Base-by-base conservation (phyloP, 2,888 invertebrate species). In the Cephus sareptanus region DNA sequence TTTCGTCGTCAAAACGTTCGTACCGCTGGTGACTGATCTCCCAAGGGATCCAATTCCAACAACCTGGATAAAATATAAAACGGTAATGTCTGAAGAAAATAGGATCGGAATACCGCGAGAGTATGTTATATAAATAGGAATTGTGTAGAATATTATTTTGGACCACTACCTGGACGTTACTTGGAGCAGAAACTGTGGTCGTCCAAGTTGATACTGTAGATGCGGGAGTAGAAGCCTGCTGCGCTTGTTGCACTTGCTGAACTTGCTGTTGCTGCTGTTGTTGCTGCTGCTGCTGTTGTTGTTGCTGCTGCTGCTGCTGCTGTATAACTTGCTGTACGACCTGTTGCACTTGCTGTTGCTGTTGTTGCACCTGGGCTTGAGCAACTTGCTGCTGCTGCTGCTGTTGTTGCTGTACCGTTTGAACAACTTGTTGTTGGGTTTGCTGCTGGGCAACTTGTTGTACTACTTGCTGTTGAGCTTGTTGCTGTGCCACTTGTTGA, bases 211-310 rank as follows among this genome's bases (percentile, higher is more conserved):
- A 87, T 31, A 87, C 87, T 1, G 89, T 91, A 40, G 87, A 92
- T 1, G 88, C 88, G 83, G 86, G 92, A 85, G 90, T 92, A 83
- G 76, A 92, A 71, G 89, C 83, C 91, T 30, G 91, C 90, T 34
- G 90, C 90, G 77, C 89, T 88, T 4, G 91, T 92, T 11, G 92
- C 89, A 13, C 90, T 85, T 68, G 92, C 89, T 56, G 92, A 87
- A 56, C 90, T 88, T 79, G 91, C 87, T 91, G 92, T 68, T 89
- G 90, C 85, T 13, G 82, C 77, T 73, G 88, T 75, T 84, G 84
- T 73, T 85, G 87, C 70, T 83, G 86, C 75, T 83, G 85, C 77
- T 85, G 85, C 40, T 79, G 85, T 73, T 81, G 85, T 78, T 83
- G 87, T 78, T 83, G 86, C 78, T 76, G 77, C 31, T 76, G 77